phyloP scores from a whole-genome alignment of 1,140 invertebrate species.

The Rhizoglyphus robini region DNA sequence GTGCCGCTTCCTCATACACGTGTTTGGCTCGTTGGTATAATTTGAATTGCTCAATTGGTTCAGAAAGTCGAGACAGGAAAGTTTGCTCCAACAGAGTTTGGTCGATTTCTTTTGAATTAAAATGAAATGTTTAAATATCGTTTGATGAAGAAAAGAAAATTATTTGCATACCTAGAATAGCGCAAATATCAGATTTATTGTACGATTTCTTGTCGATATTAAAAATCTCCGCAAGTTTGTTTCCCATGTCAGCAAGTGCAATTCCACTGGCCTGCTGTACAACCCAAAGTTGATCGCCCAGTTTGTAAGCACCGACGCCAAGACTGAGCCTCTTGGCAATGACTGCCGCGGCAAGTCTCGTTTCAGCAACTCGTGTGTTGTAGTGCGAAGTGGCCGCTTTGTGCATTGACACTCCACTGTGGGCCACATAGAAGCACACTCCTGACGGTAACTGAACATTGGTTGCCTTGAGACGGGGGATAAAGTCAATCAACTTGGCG shows the following conservation, averaged over 20 bases:
- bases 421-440: slow-evolving; percentile 79
- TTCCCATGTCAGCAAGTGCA: slow-evolving; percentile 8
- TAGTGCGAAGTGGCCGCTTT: slow-evolving; percentile 81
- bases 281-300: slow-evolving; percentile 19
- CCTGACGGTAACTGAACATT: slow-evolving; percentile 63
- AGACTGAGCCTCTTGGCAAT: slow-evolving; percentile 24
- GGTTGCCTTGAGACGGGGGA: slow-evolving; percentile 56
- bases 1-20: slow-evolving; percentile 57
- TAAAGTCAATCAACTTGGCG: slow-evolving; percentile 85
- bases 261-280: slow-evolving; percentile 20
- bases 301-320: slow-evolving; percentile 11
- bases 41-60: slow-evolving; percentile 46
- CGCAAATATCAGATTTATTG: slow-evolving; percentile 55
- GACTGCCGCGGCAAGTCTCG: slow-evolving; percentile 57
- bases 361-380: slow-evolving; percentile 88
- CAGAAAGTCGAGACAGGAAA: slow-evolving; percentile 1
- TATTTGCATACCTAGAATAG: slow-evolving; percentile 27
- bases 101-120: slow-evolving; percentile 29
- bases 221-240: slow-evolving; percentile 6
- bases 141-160: not conserved
- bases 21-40: slow-evolving; percentile 69
- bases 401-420: slow-evolving; percentile 75
- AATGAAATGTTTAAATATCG: slow-evolving; percentile 14
- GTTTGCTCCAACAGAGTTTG: not conserved
- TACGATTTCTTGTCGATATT: slow-evolving; percentile 46